Conservation (phyloP, 2,888 invertebrate genomes). For the Mythimna albipuncta region DNA sequence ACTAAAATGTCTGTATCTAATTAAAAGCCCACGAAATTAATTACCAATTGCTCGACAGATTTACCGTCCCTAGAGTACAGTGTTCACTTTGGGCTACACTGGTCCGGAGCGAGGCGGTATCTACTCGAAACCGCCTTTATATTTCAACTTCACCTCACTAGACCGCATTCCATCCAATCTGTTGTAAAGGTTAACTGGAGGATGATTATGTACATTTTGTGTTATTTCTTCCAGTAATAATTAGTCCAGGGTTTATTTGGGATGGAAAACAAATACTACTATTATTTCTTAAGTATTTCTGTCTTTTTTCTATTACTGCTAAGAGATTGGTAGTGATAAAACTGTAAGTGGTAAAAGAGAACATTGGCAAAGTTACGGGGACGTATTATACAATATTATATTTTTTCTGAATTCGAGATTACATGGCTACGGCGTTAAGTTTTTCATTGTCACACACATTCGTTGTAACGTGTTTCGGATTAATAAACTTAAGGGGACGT, state of each 20-base stretch:
- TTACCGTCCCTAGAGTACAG: background rate
- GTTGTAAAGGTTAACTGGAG: conserved; percentile 47
- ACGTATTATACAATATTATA: no score
- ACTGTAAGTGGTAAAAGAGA: no score
- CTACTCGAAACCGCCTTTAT: conserved; percentile 61
- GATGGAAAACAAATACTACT: background rate
- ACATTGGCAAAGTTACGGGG: no score
- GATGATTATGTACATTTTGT: conserved; percentile 28
- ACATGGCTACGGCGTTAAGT: no score
- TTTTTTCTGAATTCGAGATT: no score
- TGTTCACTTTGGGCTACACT: conserved; percentile 52
- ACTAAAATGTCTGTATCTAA: background rate
- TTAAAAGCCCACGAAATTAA: conserved; percentile 19
- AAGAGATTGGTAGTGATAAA: no score
- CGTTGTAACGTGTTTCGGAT: no score
- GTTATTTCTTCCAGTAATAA: background rate
- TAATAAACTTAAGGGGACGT: no score
- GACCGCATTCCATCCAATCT: conserved; percentile 60
- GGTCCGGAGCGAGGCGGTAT: conserved; percentile 31
- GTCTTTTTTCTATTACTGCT: background rate
- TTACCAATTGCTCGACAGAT: conserved; percentile 12
- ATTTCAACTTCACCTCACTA: conserved; percentile 63
- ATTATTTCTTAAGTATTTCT: background rate
- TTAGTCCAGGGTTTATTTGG: background rate
- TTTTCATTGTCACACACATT: no score